phyloP scores from a whole-genome alignment of 2,888 invertebrate genomes.

The Bellardia bayeri region DNA sequence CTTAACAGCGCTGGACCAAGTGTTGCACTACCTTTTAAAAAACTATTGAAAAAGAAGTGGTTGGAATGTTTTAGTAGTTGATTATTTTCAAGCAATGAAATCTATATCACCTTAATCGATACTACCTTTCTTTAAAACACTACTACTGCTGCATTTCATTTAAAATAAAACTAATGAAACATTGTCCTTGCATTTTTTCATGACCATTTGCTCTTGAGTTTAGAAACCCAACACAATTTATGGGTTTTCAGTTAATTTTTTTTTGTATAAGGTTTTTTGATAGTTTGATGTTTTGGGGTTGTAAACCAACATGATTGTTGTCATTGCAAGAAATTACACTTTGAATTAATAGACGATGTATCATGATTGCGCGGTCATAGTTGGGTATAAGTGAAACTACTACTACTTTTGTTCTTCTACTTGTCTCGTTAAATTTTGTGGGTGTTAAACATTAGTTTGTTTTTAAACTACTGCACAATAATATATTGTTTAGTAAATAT shows the following conservation, averaged over 20 bases:
- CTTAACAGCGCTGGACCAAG: too few species aligned
- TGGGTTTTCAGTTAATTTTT: not conserved
- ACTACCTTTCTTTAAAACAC: too few species aligned
- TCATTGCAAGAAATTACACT: conserved; percentile 31
- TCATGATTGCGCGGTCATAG: not conserved
- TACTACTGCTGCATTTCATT: too few species aligned
- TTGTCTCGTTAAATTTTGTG: not conserved
- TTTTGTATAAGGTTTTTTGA: not conserved
- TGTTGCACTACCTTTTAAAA: too few species aligned
- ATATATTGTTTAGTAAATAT: too few species aligned
- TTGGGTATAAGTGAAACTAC: not conserved
- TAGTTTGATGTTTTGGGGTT: not conserved
- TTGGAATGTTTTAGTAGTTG: too few species aligned
- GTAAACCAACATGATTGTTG: conserved; percentile 24
- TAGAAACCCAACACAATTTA: not conserved
- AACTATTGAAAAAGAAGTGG: too few species aligned
- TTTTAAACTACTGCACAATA: too few species aligned
- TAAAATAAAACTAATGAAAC: not conserved
- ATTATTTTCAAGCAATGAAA: too few species aligned
- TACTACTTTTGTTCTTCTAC: not conserved
- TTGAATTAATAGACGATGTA: conserved; percentile 16
- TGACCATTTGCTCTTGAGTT: not conserved
- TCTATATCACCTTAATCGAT: too few species aligned
- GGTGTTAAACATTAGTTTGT: not conserved
- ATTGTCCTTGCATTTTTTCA: not conserved